Evolutionary conservation across 2,888 invertebrate species (phyloP).

Genomic region (Stegana nigrithorax): DNA sequence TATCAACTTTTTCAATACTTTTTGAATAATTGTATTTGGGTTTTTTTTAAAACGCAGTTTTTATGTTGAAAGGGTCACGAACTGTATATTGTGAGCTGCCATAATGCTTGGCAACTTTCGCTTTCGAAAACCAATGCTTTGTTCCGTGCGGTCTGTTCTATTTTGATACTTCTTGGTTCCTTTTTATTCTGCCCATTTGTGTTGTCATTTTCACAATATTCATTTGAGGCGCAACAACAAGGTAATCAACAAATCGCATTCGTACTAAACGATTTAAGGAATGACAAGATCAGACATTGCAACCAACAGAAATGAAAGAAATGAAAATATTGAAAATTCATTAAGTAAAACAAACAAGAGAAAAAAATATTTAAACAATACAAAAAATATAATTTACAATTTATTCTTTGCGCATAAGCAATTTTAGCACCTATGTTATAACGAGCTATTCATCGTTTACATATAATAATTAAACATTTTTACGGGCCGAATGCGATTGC

Average conservation of each 20-base stretch:
- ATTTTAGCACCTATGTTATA: not conserved
- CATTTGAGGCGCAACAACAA: not conserved
- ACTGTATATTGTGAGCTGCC: not conserved
- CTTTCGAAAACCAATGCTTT: too few relatives aligned
- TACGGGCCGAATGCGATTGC: not conserved
- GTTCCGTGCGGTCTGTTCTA: too few relatives aligned
- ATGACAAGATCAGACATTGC: not conserved
- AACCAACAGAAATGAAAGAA: not conserved
- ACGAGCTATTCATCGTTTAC: not conserved
- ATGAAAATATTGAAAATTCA: not conserved
- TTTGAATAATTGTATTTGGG: not conserved
- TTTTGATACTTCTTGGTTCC: not conserved
- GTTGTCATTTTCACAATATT: not conserved
- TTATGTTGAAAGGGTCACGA: slow-evolving; percentile 1
- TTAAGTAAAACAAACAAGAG: not conserved
- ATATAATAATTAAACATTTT: not conserved
- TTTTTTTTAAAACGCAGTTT: slow-evolving; percentile 9
- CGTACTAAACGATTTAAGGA: not conserved
- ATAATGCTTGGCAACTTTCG: slow-evolving; percentile 6
- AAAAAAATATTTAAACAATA: not conserved
- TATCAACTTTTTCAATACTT: not conserved
- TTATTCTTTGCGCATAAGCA: not conserved
- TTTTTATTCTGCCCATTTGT: not conserved
- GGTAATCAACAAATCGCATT: not conserved
- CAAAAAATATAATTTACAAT: not conserved